Evolutionary conservation across 2,797 vertebrate species (phyloP).

Genomic region (Falco biarmicus): DNA sequence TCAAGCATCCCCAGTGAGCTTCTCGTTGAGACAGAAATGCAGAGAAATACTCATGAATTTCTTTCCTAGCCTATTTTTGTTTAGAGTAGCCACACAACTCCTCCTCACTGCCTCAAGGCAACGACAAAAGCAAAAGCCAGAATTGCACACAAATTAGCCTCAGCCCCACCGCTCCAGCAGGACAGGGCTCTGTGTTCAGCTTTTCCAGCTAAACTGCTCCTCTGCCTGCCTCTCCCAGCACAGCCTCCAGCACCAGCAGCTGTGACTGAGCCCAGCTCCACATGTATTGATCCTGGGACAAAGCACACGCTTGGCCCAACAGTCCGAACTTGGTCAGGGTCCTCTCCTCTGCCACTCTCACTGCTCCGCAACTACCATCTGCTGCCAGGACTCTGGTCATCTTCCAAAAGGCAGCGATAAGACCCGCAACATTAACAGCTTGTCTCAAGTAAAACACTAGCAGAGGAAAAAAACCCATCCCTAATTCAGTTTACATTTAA

Average conservation of each 20-base stretch:
- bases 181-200: background rate
- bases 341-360: background rate
- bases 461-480: background rate
- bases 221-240: background rate
- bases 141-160: background rate
- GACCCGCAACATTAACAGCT: rapidly evolving
- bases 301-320: background rate
- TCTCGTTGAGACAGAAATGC: background rate
- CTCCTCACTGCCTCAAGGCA: background rate
- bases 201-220: background rate
- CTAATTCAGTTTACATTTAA: background rate
- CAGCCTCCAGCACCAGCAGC: background rate
- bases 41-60: background rate
- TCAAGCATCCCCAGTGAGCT: background rate
- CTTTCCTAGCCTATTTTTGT: background rate
- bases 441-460: background rate
- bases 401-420: background rate
- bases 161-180: background rate
- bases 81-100: background rate
- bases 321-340: background rate
- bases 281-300: background rate
- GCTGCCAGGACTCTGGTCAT: rapidly evolving
- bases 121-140: background rate
- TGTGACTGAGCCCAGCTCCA: background rate
- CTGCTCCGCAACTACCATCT: background rate